These are phyloP conservation scores for Leptodirus hochenwartii DNA, from an alignment of 2,888 invertebrate species.

Conservation along the genomic window DNA sequence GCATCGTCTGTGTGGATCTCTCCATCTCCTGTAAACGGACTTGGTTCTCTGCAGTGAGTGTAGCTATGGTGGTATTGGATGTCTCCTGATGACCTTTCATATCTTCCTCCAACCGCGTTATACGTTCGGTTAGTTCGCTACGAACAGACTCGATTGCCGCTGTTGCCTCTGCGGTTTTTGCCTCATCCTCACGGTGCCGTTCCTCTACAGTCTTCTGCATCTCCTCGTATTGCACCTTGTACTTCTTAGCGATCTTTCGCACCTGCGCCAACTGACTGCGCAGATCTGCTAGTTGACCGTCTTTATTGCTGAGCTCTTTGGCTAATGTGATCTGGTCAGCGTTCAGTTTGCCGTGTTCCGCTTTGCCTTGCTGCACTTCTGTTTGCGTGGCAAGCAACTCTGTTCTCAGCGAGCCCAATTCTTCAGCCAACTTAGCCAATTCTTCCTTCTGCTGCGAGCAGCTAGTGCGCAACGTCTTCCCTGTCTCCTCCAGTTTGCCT, in stretches of 20 bases:
- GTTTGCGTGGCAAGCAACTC: slow-evolving; percentile 38
- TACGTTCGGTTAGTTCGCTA: slow-evolving; percentile 25
- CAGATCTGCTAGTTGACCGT: slow-evolving; percentile 36
- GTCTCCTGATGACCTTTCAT: slow-evolving; percentile 29
- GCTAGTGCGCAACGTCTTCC: slow-evolving; percentile 39
- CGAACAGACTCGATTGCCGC: slow-evolving; percentile 29
- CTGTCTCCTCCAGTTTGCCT: slow-evolving; percentile 47
- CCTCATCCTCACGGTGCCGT: slow-evolving; percentile 22
- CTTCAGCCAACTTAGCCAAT: slow-evolving; percentile 43
- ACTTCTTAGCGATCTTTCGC: slow-evolving; percentile 81
- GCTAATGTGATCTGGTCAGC: slow-evolving; percentile 43
- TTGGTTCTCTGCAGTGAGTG: slow-evolving; percentile 32
- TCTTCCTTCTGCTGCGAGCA: slow-evolving; percentile 41
- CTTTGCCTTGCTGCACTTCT: slow-evolving; percentile 44
- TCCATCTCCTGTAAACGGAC: slow-evolving; percentile 33
- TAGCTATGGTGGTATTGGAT: slow-evolving; percentile 27
- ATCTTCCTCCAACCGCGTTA: slow-evolving; percentile 26
- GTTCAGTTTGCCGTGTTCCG: slow-evolving; percentile 34
- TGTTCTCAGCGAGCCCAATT: slow-evolving; percentile 37
- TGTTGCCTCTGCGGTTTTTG: slow-evolving; percentile 35
- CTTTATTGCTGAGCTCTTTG: slow-evolving; percentile 48
- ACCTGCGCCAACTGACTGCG: slow-evolving; percentile 31
- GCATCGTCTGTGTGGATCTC: slow-evolving; percentile 19
- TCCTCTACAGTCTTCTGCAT: slow-evolving; percentile 42
- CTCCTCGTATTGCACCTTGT: slow-evolving; percentile 73